Base-by-base conservation (phyloP, 2,113 vertebrate species). In the Thinocorus orbignyianus region DNA sequence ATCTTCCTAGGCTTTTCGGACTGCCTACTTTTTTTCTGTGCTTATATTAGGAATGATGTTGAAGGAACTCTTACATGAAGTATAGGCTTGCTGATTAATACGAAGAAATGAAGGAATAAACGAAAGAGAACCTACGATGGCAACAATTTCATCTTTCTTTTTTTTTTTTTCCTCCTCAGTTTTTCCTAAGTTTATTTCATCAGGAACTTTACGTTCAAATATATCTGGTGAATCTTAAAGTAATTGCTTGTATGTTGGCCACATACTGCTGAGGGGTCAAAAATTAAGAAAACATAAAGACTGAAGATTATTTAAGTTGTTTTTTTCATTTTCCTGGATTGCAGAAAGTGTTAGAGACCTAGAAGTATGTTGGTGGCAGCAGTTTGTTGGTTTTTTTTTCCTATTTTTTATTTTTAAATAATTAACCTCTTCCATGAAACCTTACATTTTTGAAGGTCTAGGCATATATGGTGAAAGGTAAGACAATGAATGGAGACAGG, bases 1-100 rank as follows among this genome's bases (percentile, higher is more conserved):
- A 42, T 79, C 44, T 95, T 94, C 96, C 73, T 93, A 3, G 71
- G 33, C 62, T 86, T 97, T 89, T 48, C 82, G 42, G 55, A 85
- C 48, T 84, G 24, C 31, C 26, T 95, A 16, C 33, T 60, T 83
- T 78, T 73, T 68, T 44, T 10, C 10, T 80, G 18, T 86, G 60
- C 5, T 93, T 93, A 9, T 16, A 65, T 81, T 86, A 94, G 14
- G 65, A 71, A 92, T 89, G 20, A 62, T 52, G 73, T 84, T 91
- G 57, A 79, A 91, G 37, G 41, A 24, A 31, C 14, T 66, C 5
- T 44, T 52, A 39, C 14, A 77, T 24, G 28, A 92, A 72, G 17
- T 3, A 37, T 61, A 35, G 6, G 61, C 37, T 73, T 88, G 41
- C 26, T 66, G 82, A n/a, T 4, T 81, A 51, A 13, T 60, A 37